A percentile compares a stretch with the other conserved stretches of the same genome.
Evolutionary conservation across 2,113 vertebrate genomes (phyloP).

Genomic region (Erythrolamprus reginae): DNA sequence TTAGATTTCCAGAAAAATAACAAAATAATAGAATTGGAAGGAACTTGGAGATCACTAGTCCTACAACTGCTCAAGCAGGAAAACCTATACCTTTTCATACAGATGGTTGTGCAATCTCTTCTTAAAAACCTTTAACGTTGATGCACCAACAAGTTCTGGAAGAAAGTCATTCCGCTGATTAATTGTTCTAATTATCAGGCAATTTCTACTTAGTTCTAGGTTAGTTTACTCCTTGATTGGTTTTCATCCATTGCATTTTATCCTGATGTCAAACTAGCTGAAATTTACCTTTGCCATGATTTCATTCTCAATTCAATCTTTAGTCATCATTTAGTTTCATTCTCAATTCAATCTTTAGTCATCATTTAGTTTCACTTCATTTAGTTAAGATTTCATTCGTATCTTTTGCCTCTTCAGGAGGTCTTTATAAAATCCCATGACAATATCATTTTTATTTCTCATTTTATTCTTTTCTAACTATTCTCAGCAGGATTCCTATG

Average conservation of each 20-base stretch:
- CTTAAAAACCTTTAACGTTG: neutral
- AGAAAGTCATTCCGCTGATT: neutral
- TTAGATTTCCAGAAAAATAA: neutral
- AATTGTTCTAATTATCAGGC: neutral
- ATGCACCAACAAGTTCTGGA: neutral
- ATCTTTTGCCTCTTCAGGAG: neutral
- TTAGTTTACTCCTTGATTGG: neutral
- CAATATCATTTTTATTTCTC: neutral
- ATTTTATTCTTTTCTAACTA: neutral
- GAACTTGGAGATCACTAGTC: neutral
- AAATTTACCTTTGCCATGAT: neutral
- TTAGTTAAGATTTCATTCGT: neutral
- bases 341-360: neutral
- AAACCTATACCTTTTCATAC: neutral
- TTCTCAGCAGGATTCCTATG: neutral
- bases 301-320: neutral
- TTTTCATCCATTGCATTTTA: neutral
- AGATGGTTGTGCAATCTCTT: neutral
- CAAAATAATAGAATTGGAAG: neutral
- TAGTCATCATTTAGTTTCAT: neutral
- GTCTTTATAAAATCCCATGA: neutral
- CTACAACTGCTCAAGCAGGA: neutral
- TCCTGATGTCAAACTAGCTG: neutral
- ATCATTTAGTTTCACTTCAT: neutral
- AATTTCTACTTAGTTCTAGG: neutral